phyloP scores from a whole-genome alignment of 2,113 vertebrate species.

The Numenius arquata region DNA sequence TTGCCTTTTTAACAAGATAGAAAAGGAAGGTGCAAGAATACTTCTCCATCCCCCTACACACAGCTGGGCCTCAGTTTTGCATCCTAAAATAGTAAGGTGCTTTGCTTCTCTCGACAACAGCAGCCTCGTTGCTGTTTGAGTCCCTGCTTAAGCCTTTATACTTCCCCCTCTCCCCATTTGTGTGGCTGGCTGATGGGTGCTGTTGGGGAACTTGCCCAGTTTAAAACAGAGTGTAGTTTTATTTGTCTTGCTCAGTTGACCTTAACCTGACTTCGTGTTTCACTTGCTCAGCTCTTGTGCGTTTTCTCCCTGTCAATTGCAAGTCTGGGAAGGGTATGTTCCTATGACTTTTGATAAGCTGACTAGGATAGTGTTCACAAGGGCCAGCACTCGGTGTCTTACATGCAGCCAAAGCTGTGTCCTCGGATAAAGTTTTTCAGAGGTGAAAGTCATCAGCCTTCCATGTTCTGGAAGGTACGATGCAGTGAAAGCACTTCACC shows the following conservation, averaged over 20 bases:
- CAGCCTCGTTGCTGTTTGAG: not conserved
- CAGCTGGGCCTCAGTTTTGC: not conserved
- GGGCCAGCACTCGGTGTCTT: not conserved
- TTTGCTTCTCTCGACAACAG: not conserved
- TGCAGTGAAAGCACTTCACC: slow-evolving; percentile 51
- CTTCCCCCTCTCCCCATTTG: not conserved
- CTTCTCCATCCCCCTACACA: not conserved
- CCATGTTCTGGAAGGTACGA: not conserved
- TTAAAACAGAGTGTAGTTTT: not conserved
- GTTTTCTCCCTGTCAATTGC: not conserved
- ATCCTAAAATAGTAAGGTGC: not conserved
- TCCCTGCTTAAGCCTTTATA: not conserved
- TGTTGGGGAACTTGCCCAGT: not conserved
- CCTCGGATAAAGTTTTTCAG: not conserved
- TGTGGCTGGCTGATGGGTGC: not conserved
- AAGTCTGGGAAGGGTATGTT: not conserved
- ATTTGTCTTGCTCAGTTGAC: not conserved
- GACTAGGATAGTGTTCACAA: not conserved
- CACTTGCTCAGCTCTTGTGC: not conserved
- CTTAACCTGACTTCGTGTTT: not conserved
- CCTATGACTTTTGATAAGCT: not conserved
- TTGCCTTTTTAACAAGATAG: not conserved
- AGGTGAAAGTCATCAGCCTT: slow-evolving; percentile 22
- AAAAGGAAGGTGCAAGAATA: not conserved
- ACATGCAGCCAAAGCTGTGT: accelerated